Percentiles rank a stretch among this genome's conserved stretches.
Conservation (phyloP, 1,140 invertebrate species). For the Nymphalis io region DNA sequence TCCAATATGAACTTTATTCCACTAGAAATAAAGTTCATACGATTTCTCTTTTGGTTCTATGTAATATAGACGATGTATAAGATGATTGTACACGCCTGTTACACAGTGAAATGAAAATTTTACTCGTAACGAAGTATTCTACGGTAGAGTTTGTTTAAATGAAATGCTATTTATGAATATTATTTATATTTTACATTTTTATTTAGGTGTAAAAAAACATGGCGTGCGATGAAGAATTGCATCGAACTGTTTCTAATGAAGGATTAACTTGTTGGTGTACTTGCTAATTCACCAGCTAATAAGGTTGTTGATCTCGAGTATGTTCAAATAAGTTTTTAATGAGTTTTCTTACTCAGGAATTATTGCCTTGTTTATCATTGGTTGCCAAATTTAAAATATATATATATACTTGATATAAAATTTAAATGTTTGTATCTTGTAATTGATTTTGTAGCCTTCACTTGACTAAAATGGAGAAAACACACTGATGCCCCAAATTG, state of each 20-base stretch:
- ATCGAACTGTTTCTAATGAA: no score
- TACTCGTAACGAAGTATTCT: slow-evolving; percentile 47
- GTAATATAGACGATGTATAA: slow-evolving; percentile 44
- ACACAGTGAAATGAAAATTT: slow-evolving; percentile 65
- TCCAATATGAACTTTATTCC: slow-evolving; percentile 7
- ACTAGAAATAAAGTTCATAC: slow-evolving; percentile 23
- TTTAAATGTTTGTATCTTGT: not conserved
- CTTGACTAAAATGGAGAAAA: slow-evolving; percentile 10
- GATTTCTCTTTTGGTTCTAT: slow-evolving; percentile 18
- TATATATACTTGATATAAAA: not conserved
- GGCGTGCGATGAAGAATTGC: no score
- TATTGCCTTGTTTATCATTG: no score
- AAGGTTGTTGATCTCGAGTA: no score
- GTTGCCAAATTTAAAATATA: no score
- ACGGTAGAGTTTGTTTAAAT: slow-evolving; percentile 32
- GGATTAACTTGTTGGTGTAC: no score
- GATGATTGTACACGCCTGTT: slow-evolving; percentile 63
- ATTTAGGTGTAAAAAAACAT: no score
- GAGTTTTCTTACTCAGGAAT: no score
- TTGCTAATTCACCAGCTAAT: no score
- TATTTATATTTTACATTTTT: not conserved
- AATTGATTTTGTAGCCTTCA: slow-evolving; percentile 2
- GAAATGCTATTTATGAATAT: slow-evolving; percentile 6
- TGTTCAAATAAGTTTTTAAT: no score
- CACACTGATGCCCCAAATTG: slow-evolving; percentile 9